Evolutionary conservation across 2,113 vertebrate species (phyloP), one percentile per base, ranked within the genome.

Genomic region (Apodemus sylvaticus): DNA sequence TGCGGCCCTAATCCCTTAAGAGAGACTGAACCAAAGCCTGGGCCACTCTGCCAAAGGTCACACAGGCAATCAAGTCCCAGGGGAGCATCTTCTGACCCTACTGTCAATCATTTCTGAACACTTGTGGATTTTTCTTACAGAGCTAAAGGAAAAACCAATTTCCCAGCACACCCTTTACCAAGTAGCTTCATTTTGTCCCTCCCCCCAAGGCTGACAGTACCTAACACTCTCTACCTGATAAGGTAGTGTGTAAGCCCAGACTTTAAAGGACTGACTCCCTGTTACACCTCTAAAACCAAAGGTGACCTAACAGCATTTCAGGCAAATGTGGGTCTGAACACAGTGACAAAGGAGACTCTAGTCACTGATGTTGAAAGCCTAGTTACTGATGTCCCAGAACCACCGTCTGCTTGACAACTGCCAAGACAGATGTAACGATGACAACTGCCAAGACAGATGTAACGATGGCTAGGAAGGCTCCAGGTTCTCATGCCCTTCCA

Each of bases 241-340:
- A 36, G 66, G 55, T 17, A 62, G 42, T 62, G 48, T 19, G 7
- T 31, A 74, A 92, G 11, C n/a, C 71, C 45, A 4, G 39, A 17
- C 81, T 71, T 42, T 92, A 71, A 93, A 48, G 58, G 64, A 82
- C 55, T 82, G n/a, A 45, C 51, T 89, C 58, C 42, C 31, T 83
- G 45, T 48, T 93, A 55, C 66, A 78, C 74, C 48, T 96, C 87
- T 34, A 86, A 62, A 4, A 83, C 36, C 55, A 64, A 91, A 90
- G 78, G 60, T 89, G 74, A 86, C 53, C n/a, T 42, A 91, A 87
- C 39, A 82, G 42, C 24, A 11, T 86, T 39, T 55, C 29, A 86
- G 82, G 91, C 48, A 89, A 90, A 85, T 22, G n/a, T 34, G 20
- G 34, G 29, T 94, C 64, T 88, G 58, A 92, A 86, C 22, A 31